Percentiles rank a stretch among this genome's conserved stretches.
These are phyloP conservation scores for Dicranocentrus wangi DNA, from an alignment of 2,888 invertebrate species.

Conservation along the genomic window DNA sequence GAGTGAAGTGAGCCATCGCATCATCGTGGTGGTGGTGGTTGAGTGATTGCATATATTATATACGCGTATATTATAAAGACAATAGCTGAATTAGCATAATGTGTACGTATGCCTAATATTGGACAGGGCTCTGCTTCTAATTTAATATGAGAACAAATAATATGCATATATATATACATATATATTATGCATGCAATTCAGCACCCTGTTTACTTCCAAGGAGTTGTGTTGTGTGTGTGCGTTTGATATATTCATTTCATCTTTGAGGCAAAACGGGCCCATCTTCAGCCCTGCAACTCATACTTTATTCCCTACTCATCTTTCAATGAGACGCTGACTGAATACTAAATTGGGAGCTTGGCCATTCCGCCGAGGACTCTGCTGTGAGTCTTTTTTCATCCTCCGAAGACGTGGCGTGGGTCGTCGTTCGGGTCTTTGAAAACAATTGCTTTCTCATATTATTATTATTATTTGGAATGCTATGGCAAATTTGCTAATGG, in stretches of 20 bases:
- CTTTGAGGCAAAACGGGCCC: conserved; percentile 11
- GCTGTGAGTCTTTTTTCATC: no score
- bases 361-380: no score
- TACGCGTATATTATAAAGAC: conserved; percentile 50
- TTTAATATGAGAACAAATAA: no score
- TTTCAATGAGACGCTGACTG: conserved; percentile 33
- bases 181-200: background rate
- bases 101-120: conserved; percentile 10
- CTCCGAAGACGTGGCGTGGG: no score
- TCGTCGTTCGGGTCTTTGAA: no score
- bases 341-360: conserved; percentile 60
- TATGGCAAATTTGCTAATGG: no score
- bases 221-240: background rate
- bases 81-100: conserved; percentile 56
- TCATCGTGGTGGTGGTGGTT: conserved; percentile 44
- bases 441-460: no score
- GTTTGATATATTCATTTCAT: conserved; percentile 43
- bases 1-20: conserved; percentile 56
- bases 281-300: conserved; percentile 36
- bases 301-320: conserved; percentile 50
- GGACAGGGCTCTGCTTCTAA: no score
- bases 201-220: background rate
- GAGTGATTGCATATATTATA: conserved; percentile 58
- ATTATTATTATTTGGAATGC: no score
- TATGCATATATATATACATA: no score